These are phyloP conservation scores for Ibycter americanus DNA, from an alignment of 2,797 vertebrate genomes.

Conservation along the genomic window DNA sequence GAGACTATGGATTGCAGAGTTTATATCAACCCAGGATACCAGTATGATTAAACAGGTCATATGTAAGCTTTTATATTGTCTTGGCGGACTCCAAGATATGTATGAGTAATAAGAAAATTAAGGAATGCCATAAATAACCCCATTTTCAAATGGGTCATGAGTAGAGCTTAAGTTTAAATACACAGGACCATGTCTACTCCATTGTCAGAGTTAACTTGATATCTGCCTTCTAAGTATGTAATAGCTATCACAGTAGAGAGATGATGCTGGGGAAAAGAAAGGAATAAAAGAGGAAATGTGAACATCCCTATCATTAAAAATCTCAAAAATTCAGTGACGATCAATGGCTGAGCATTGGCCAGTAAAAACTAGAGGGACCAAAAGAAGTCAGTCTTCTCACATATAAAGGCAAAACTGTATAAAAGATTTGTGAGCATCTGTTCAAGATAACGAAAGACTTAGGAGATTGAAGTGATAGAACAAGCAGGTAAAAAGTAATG, in stretches of 20 bases:
- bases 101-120: neutral
- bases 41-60: neutral
- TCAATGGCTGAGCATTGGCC: neutral
- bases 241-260: neutral
- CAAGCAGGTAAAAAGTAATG: neutral
- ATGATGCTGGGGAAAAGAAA: neutral
- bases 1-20: neutral
- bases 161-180: neutral
- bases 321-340: neutral
- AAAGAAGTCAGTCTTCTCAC: neutral
- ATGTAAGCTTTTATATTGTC: neutral
- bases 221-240: neutral
- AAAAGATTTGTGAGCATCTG: neutral
- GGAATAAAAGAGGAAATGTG: neutral
- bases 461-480: neutral
- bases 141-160: neutral
- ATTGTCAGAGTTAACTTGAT: neutral
- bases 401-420: neutral
- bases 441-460: neutral
- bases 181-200: neutral
- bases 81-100: neutral
- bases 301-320: neutral
- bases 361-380: neutral
- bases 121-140: neutral
- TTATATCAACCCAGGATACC: neutral